These are phyloP conservation scores for Chydorus sphaericus DNA, from an alignment of 2,888 invertebrate genomes.

Conservation along the genomic window DNA sequence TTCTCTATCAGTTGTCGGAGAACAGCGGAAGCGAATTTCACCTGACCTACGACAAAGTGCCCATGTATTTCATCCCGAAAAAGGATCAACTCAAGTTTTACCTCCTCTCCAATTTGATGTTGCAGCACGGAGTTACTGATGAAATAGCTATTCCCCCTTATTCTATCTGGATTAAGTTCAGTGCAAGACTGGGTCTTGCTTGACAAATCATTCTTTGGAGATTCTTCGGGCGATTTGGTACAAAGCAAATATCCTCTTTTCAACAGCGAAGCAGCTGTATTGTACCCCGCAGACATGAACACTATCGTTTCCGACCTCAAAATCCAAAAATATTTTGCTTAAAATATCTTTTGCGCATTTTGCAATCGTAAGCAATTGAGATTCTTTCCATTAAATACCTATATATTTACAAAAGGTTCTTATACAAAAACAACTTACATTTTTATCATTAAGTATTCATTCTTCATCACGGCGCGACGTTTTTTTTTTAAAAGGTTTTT, in stretches of 20 bases:
- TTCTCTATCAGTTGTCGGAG: conserved; percentile 20
- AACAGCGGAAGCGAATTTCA: conserved; percentile 22
- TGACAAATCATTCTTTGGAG: conserved; percentile 18
- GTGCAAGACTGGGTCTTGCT: conserved; percentile 22
- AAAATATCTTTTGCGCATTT: conserved; percentile 21
- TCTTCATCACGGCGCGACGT: too few species aligned
- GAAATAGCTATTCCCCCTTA: conserved; percentile 23
- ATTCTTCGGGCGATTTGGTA: not conserved
- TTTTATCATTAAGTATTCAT: too few species aligned
- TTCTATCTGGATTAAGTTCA: conserved; percentile 22
- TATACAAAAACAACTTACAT: too few species aligned
- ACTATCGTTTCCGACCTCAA: conserved; percentile 21
- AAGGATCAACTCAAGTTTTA: conserved; percentile 22
- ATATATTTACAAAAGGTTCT: too few species aligned
- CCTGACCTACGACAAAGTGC: conserved; percentile 22
- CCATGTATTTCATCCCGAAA: conserved; percentile 23
- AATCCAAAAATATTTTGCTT: conserved; percentile 21
- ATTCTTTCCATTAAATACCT: too few species aligned
- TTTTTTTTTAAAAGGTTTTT: too few species aligned
- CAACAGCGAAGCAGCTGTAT: conserved; percentile 13
- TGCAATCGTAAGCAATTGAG: conserved; percentile 14
- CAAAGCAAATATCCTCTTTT: conserved; percentile 15
- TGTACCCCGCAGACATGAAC: conserved; percentile 23
- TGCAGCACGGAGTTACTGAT: conserved; percentile 24
- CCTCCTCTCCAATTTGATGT: conserved; percentile 23